Evolutionary conservation across 2,797 vertebrate species (phyloP).

Genomic region (Hydrolagus colliei): DNA sequence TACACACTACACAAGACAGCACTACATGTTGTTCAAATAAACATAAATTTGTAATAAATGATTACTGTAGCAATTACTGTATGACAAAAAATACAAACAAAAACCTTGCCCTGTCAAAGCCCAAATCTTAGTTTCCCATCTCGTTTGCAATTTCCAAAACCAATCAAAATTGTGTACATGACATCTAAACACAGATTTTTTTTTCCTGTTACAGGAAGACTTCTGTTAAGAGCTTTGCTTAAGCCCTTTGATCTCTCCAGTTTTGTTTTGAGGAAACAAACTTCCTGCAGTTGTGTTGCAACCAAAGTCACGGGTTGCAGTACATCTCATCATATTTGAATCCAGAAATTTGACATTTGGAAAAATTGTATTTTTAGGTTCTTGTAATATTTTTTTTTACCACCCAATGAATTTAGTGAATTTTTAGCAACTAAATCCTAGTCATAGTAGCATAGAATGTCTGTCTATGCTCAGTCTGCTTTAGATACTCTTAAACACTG

Average conservation of each 20-base stretch:
- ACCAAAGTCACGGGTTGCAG: background rate
- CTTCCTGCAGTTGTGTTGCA: constrained; percentile 16
- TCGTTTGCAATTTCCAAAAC: background rate
- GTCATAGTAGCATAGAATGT: background rate
- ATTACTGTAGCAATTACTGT: background rate
- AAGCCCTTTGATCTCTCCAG: constrained; percentile 39
- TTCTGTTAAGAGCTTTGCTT: constrained; percentile 37
- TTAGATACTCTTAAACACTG: too few relatives aligned
- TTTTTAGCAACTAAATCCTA: constrained; percentile 2
- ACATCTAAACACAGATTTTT: background rate
- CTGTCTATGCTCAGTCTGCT: background rate
- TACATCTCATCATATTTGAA: background rate
- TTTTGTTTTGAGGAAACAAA: constrained; percentile 18
- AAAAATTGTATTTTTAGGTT: constrained; percentile 7
- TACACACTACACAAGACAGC: background rate
- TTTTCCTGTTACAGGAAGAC: constrained; percentile 47
- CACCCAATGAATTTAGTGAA: background rate
- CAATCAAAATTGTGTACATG: background rate
- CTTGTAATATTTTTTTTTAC: background rate
- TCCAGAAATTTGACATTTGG: background rate
- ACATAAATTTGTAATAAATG: background rate
- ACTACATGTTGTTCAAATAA: background rate
- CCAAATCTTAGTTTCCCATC: constrained; percentile 15
- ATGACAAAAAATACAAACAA: background rate
- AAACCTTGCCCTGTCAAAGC: background rate